A percentile compares a stretch with the other conserved stretches of the same genome.
These are phyloP conservation scores for Hydropotes inermis DNA, from an alignment of 2,113 vertebrate species.

Conservation along the genomic window DNA sequence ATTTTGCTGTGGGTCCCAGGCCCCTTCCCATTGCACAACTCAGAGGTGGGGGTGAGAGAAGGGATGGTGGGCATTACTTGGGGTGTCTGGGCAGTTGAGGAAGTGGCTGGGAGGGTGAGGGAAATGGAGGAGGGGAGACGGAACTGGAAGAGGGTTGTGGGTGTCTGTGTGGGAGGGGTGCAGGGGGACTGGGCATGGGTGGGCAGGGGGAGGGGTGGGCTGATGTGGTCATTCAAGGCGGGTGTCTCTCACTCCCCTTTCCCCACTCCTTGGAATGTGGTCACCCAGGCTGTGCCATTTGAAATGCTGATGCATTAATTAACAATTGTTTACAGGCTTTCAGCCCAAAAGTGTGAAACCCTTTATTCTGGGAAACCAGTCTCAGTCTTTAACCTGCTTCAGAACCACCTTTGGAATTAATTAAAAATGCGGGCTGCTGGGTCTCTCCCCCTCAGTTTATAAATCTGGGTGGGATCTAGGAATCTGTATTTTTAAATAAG, in stretches of 20 bases:
- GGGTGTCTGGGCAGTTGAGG: neutral
- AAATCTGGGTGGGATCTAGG: neutral
- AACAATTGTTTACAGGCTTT: conserved; percentile 32
- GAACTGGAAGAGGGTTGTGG: neutral
- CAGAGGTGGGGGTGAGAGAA: neutral
- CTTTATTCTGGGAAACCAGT: neutral
- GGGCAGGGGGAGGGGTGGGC: neutral
- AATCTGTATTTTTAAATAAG: neutral
- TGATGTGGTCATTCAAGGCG: neutral
- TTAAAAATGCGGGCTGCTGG: neutral
- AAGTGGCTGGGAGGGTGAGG: neutral
- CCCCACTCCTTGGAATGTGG: neutral
- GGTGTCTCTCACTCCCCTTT: neutral
- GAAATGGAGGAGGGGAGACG: neutral
- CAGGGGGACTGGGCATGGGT: neutral
- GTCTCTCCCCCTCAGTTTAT: neutral
- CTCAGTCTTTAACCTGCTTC: neutral
- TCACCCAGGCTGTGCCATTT: neutral
- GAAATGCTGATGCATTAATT: conserved; percentile 54
- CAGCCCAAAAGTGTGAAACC: neutral
- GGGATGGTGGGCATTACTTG: rapidly evolving
- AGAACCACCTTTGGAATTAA: neutral
- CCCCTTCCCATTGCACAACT: neutral
- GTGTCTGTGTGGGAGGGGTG: neutral
- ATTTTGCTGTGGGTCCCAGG: neutral